Percentiles rank a stretch among this genome's conserved stretches.
Conservation (phyloP, 2,888 invertebrate genomes). For the Drosophila anceps region DNA sequence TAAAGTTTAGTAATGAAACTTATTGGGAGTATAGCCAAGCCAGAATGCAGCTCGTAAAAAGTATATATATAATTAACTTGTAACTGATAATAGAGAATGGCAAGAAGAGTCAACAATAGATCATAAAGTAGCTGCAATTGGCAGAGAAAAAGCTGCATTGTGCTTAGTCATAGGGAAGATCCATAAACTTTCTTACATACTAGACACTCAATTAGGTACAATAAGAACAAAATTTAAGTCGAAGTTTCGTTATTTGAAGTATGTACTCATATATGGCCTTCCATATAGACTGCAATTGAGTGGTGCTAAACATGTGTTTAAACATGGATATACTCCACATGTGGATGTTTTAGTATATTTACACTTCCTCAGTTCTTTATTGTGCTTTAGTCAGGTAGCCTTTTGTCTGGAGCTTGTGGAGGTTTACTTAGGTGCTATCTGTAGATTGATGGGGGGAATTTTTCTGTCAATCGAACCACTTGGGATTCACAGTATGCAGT, state of each 20-base stretch:
- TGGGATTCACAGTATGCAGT: constrained; percentile 40
- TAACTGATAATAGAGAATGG: not conserved
- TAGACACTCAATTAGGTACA: not conserved
- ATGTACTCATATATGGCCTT: not conserved
- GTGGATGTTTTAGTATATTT: not conserved
- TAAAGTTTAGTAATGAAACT: not conserved
- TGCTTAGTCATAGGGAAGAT: not conserved
- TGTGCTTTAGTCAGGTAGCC: constrained; percentile 10
- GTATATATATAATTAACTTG: not conserved
- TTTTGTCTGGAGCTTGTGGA: not conserved
- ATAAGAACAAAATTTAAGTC: too few species aligned
- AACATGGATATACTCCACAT: not conserved
- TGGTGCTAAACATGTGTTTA: not conserved
- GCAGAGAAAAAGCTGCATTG: not conserved
- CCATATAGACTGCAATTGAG: not conserved
- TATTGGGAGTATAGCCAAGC: not conserved
- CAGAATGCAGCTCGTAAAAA: not conserved
- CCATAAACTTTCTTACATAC: not conserved
- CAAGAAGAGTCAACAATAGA: not conserved
- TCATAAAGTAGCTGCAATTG: not conserved
- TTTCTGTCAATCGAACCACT: constrained; percentile 3
- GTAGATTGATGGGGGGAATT: constrained; percentile 32
- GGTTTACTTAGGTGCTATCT: constrained; percentile 8
- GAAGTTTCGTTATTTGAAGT: not conserved
- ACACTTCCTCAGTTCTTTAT: constrained; percentile 5